phyloP scores from a whole-genome alignment of 2,888 invertebrate genomes.

The Orchesella flavescens region DNA sequence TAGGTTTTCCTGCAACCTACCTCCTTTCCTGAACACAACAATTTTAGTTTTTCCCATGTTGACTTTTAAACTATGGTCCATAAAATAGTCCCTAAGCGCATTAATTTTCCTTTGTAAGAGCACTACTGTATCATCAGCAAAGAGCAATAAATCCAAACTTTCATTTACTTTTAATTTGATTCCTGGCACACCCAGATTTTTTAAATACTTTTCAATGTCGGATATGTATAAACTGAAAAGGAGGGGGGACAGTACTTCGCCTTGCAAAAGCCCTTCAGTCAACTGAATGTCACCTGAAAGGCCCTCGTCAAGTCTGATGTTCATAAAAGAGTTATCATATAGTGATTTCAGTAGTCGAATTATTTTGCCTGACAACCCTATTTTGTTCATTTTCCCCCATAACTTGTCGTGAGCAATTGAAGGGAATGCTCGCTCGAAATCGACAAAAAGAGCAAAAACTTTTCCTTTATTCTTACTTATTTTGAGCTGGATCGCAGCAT shows the following conservation, averaged over 20 bases:
- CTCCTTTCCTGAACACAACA: conserved; percentile 56
- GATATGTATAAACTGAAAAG: conserved; percentile 54
- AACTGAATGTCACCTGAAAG: not conserved
- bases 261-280: conserved; percentile 35
- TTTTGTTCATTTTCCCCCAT: conserved; percentile 47
- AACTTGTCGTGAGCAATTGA: conserved; percentile 38
- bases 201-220: conserved; percentile 37
- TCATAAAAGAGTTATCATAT: conserved; percentile 30
- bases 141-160: conserved; percentile 33
- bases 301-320: conserved; percentile 11
- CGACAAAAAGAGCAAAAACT: conserved; percentile 57
- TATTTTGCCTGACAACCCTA: conserved; percentile 51
- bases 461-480: conserved; percentile 3
- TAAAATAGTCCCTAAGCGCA: conserved; percentile 32
- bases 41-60: conserved; percentile 63
- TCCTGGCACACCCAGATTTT: not conserved
- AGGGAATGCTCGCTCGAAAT: conserved; percentile 58
- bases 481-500: conserved; percentile 23
- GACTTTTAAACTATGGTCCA: not conserved
- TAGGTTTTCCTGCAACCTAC: not conserved
- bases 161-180: conserved; percentile 12
- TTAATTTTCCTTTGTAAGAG: conserved; percentile 54
- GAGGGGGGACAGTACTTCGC: conserved; percentile 47
- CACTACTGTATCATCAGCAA: conserved; percentile 59
- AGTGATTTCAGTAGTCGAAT: conserved; percentile 43